Evolutionary conservation across 2,888 invertebrate species (phyloP).

Genomic region (Apeira syringaria): DNA sequence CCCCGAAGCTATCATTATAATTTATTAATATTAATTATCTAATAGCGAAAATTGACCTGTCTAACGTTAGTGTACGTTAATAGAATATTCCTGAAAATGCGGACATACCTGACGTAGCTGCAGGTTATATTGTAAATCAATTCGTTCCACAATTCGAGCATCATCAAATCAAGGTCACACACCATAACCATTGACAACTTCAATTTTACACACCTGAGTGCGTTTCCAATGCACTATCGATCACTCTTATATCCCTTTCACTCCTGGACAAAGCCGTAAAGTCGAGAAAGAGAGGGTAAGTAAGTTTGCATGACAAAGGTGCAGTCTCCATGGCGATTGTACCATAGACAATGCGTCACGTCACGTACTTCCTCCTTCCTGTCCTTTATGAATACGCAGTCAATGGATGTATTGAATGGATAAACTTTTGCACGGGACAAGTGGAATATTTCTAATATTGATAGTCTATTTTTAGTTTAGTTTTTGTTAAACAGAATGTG

Average conservation of each 20-base stretch:
- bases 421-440: conserved; percentile 44
- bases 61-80: no score
- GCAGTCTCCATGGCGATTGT: conserved; percentile 42
- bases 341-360: conserved; percentile 43
- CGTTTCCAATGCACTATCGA: conserved; percentile 19
- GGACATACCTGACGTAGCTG: neutral
- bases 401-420: conserved; percentile 42
- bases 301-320: conserved; percentile 16
- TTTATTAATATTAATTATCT: no score
- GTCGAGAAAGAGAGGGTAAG: conserved; percentile 12
- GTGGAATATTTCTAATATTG: conserved; percentile 9
- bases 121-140: neutral
- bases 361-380: conserved; percentile 75
- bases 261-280: neutral
- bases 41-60: no score
- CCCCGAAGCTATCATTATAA: no score
- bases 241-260: conserved; percentile 10
- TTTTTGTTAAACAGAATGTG: no score
- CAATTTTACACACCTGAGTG: conserved; percentile 21
- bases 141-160: neutral
- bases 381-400: conserved; percentile 49
- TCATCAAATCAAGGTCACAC: conserved; percentile 9
- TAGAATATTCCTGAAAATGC: neutral
- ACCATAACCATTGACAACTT: conserved; percentile 19
- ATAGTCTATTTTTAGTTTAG: conserved; percentile 2